Conservation (phyloP, 1,140 invertebrate genomes). For the Galendromus occidentalis region DNA sequence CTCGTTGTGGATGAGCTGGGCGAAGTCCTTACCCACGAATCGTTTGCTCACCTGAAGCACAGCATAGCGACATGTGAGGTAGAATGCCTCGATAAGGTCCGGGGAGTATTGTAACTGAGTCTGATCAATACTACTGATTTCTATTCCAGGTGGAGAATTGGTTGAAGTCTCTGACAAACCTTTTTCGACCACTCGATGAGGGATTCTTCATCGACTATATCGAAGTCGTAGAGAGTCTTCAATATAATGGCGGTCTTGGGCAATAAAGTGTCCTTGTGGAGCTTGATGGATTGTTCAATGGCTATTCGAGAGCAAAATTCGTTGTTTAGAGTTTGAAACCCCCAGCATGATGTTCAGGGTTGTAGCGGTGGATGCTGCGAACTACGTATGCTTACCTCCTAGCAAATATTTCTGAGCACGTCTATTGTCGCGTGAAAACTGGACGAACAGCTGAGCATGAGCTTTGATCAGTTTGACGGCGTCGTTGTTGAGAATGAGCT, state of each 20-base stretch:
- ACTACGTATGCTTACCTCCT: slow-evolving; percentile 33
- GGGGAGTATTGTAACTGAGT: neutral
- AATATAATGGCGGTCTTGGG: slow-evolving; percentile 71
- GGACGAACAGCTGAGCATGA: slow-evolving; percentile 37
- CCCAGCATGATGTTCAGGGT: too few species aligned
- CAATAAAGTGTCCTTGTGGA: slow-evolving; percentile 56
- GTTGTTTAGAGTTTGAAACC: too few species aligned
- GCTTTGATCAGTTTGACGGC: slow-evolving; percentile 48
- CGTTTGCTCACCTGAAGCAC: slow-evolving; percentile 52
- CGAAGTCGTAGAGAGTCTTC: slow-evolving; percentile 78
- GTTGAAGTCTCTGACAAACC: slow-evolving; percentile 27
- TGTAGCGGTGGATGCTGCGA: neutral
- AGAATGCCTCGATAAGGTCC: too few species aligned
- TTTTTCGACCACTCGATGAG: slow-evolving; percentile 87
- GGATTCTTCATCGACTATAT: slow-evolving; percentile 82
- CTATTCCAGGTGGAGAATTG: slow-evolving; percentile 22
- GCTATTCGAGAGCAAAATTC: slow-evolving; percentile 23
- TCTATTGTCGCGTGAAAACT: slow-evolving; percentile 67
- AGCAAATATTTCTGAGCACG: slow-evolving; percentile 88
- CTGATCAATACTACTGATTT: neutral
- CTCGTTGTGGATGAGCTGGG: slow-evolving; percentile 72
- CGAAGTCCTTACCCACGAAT: slow-evolving; percentile 72
- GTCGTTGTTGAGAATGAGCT: slow-evolving; percentile 68
- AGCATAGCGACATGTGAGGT: too few species aligned
- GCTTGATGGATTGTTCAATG: slow-evolving; percentile 73